phyloP scores from a whole-genome alignment of 2,888 invertebrate genomes.

The Polia nebulosa region DNA sequence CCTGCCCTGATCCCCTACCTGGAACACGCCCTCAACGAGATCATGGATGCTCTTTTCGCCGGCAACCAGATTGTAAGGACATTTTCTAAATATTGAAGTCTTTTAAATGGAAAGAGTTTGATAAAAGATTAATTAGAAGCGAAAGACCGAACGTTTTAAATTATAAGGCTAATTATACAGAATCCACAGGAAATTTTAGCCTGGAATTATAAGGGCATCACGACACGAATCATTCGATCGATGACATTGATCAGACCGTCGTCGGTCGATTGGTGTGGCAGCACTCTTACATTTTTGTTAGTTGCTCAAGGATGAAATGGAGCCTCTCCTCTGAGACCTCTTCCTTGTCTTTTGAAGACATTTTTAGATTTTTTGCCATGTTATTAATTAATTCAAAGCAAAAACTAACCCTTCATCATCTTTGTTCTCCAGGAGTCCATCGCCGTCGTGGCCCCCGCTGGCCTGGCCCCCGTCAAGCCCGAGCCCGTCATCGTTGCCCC shows the following conservation, averaged over 20 bases:
- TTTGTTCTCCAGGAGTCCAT: constrained; percentile 47
- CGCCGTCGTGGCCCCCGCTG: constrained; percentile 66
- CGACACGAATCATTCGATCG: too few species aligned
- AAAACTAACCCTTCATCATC: not conserved
- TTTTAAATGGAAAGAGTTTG: too few species aligned
- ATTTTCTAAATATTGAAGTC: too few species aligned
- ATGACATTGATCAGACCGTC: too few species aligned
- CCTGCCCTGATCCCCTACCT: constrained; percentile 64
- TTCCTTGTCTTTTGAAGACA: not conserved
- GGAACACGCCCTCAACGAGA: constrained; percentile 65
- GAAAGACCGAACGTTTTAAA: too few species aligned
- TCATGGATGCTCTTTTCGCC: constrained; percentile 58
- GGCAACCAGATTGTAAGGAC: constrained; percentile 62
- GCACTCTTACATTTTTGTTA: not conserved
- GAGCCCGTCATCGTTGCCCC: constrained; percentile 57
- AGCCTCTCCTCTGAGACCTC: too few species aligned
- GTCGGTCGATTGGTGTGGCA: not conserved
- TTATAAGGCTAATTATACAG: too few species aligned
- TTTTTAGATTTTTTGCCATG: not conserved
- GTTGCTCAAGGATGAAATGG: not conserved
- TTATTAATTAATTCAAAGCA: not conserved
- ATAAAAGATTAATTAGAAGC: too few species aligned
- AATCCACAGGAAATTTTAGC: too few species aligned
- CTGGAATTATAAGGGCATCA: too few species aligned
- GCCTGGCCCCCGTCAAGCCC: constrained; percentile 62